Conservation (phyloP, 2,113 vertebrate genomes). For the Sardina pilchardus region DNA sequence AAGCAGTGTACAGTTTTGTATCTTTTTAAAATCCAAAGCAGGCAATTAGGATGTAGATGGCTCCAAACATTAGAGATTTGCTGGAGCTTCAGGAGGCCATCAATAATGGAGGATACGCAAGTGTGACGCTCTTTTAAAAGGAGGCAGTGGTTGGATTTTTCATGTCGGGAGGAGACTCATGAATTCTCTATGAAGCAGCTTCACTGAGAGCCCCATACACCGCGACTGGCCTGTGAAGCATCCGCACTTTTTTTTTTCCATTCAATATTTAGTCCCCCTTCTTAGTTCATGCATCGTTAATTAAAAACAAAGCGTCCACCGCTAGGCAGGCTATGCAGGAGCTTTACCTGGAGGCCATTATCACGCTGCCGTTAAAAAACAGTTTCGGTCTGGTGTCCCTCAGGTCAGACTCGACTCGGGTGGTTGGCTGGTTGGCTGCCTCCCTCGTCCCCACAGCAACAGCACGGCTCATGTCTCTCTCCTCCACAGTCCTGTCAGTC, state of each 20-base stretch:
- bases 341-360: constrained; percentile 4
- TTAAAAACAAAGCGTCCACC: neutral
- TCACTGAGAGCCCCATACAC: neutral
- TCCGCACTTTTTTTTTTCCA: neutral
- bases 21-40: neutral
- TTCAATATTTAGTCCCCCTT: neutral
- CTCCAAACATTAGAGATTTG: neutral
- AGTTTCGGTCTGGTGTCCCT: neutral
- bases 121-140: neutral
- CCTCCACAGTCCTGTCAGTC: neutral
- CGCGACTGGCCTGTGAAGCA: neutral
- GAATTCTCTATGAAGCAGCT: neutral
- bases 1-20: neutral
- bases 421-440: neutral
- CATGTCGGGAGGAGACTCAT: neutral
- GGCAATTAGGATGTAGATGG: neutral
- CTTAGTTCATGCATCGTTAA: neutral
- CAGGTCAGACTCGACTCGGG: neutral
- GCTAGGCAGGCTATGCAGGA: neutral
- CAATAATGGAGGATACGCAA: neutral
- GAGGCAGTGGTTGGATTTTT: constrained; percentile 14
- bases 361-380: neutral
- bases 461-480: neutral
- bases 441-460: neutral
- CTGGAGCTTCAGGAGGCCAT: neutral